phyloP scores from a whole-genome alignment of 2,797 vertebrate species.

The Danio choprae region DNA sequence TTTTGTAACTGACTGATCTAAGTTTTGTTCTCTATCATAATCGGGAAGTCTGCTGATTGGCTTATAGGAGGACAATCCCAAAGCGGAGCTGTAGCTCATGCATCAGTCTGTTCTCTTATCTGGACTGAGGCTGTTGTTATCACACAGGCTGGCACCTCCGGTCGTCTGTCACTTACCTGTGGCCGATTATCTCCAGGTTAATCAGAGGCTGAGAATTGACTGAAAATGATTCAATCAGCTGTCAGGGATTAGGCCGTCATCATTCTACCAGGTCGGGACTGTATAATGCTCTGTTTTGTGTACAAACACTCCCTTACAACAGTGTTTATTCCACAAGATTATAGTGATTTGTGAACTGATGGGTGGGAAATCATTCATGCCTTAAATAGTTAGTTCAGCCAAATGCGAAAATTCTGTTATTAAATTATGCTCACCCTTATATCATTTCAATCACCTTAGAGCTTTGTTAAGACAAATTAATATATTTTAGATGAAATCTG shows the following conservation, averaged over 20 bases:
- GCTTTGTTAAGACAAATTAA: no score
- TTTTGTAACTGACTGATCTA: slow-evolving; percentile 13
- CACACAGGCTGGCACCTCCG: slow-evolving; percentile 46
- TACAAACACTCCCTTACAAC: slow-evolving; percentile 25
- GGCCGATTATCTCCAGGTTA: slow-evolving; percentile 56
- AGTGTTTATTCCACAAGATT: slow-evolving; percentile 12
- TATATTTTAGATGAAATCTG: no score
- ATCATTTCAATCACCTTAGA: no score
- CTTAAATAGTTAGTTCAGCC: neutral
- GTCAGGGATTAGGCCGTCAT: slow-evolving; percentile 51
- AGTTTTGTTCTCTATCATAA: slow-evolving; percentile 18
- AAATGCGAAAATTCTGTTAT: neutral
- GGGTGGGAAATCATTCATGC: neutral
- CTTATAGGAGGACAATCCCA: slow-evolving; percentile 13
- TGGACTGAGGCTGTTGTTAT: slow-evolving; percentile 51
- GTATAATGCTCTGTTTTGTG: slow-evolving; percentile 34
- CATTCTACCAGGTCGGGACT: slow-evolving; percentile 18
- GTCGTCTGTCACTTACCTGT: slow-evolving; percentile 58
- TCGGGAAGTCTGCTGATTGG: slow-evolving; percentile 6
- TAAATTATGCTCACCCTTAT: neutral
- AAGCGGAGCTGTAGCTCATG: slow-evolving; percentile 6
- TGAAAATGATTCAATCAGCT: slow-evolving; percentile 60
- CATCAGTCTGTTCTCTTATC: slow-evolving; percentile 50
- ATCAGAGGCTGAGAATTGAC: slow-evolving; percentile 54
- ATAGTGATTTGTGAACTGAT: neutral